These are phyloP conservation scores for Paratrypauchen microcephalus DNA, from an alignment of 2,797 vertebrate genomes.

Conservation along the genomic window DNA sequence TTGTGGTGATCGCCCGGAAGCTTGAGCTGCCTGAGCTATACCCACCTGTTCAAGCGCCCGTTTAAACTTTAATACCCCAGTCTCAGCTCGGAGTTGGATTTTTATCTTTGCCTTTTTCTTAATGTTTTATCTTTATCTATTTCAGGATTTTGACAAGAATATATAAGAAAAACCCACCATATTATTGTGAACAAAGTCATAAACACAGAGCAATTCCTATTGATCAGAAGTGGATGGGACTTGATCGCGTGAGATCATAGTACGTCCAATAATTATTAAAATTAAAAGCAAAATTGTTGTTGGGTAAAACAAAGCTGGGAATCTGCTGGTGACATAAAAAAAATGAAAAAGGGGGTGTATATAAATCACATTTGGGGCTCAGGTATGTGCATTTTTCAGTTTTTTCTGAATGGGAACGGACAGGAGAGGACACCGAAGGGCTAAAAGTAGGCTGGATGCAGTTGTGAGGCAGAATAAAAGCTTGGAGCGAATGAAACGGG, in stretches of 20 bases:
- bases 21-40: slow-evolving; percentile 39
- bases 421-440: slow-evolving; percentile 66
- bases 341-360: neutral
- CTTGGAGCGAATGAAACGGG: slow-evolving; percentile 73
- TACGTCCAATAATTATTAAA: neutral
- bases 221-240: neutral
- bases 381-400: slow-evolving; percentile 36
- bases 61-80: slow-evolving; percentile 50
- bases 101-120: slow-evolving; percentile 9
- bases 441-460: slow-evolving; percentile 61
- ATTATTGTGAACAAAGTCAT: neutral
- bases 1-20: slow-evolving; percentile 39
- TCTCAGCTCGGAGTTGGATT: slow-evolving; percentile 19
- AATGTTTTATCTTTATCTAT: slow-evolving; percentile 24
- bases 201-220: neutral
- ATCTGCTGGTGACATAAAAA: slow-evolving; percentile 15
- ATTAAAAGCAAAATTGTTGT: slow-evolving; percentile 2
- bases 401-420: slow-evolving; percentile 52
- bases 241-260: neutral
- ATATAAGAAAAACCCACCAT: neutral
- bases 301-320: slow-evolving; percentile 6
- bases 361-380: slow-evolving; percentile 36
- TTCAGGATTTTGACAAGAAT: slow-evolving; percentile 14
- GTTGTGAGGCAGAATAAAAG: slow-evolving; percentile 64
- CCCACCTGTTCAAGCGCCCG: slow-evolving; percentile 57